Evolutionary conservation across 2,888 invertebrate species (phyloP).

Genomic region (Sturmia bella): DNA sequence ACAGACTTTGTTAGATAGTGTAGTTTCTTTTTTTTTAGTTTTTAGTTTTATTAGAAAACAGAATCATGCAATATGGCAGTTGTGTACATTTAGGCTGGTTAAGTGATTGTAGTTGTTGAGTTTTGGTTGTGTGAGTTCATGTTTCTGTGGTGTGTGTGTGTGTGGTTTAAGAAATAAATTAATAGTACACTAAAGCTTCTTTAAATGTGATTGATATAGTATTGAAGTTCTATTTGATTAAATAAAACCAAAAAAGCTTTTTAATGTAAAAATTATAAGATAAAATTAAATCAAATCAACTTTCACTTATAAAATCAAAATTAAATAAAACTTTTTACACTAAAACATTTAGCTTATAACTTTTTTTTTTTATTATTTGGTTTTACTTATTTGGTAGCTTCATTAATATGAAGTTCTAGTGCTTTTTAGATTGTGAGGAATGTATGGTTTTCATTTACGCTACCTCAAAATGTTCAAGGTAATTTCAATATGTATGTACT

Average conservation of each 20-base stretch:
- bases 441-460: constrained; percentile 77
- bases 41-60: neutral
- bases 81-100: neutral
- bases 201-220: constrained; percentile 16
- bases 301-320: constrained; percentile 57
- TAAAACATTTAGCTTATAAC: constrained; percentile 63
- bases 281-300: neutral
- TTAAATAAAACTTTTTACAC: constrained; percentile 43
- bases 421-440: constrained; percentile 83
- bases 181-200: constrained; percentile 47
- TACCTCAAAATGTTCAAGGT: constrained; percentile 32
- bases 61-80: constrained; percentile 24
- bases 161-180: constrained; percentile 31
- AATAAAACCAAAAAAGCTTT: constrained; percentile 11
- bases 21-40: neutral
- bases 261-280: constrained; percentile 29
- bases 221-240: constrained; percentile 16
- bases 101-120: neutral
- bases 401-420: constrained; percentile 74
- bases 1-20: neutral
- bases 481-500: constrained; percentile 7
- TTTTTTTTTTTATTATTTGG: constrained; percentile 29
- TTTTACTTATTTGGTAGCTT: constrained; percentile 41
- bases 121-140: constrained; percentile 9
- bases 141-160: neutral